Percentiles rank a stretch among this genome's conserved stretches.
Conservation (phyloP, 2,888 invertebrate species). For the Galeopsomyia nigrocyanea region DNA sequence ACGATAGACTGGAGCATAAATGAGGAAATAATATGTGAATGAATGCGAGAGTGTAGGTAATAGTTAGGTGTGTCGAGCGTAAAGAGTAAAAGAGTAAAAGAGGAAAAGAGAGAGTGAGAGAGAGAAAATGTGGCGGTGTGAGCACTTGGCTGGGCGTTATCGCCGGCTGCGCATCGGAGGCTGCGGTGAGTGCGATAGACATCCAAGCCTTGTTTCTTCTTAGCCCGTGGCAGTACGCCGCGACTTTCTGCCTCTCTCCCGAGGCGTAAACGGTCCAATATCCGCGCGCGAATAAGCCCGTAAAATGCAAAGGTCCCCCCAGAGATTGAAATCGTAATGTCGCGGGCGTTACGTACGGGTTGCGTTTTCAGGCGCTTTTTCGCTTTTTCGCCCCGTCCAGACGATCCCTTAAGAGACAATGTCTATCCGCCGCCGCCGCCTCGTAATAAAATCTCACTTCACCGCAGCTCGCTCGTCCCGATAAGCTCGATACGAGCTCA, state of each 20-base stretch:
- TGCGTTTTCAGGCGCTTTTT: conserved; percentile 5
- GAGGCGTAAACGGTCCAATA: conserved; percentile 42
- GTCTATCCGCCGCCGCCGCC: neutral
- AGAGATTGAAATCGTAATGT: conserved; percentile 63
- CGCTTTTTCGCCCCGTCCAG: conserved; percentile 10
- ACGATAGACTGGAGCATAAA: too few relatives aligned
- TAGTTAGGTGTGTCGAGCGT: too few relatives aligned
- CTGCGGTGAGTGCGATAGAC: too few relatives aligned
- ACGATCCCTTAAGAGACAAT: conserved; percentile 25
- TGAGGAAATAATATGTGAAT: too few relatives aligned
- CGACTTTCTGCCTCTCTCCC: conserved; percentile 1
- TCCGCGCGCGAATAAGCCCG: conserved; percentile 49
- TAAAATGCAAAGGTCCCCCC: conserved; percentile 57
- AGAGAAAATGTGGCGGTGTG: too few relatives aligned
- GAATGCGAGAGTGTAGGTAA: too few relatives aligned
- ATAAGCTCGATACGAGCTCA: too few relatives aligned
- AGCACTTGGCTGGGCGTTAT: too few relatives aligned
- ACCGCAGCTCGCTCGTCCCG: neutral
- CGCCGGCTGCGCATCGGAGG: too few relatives aligned
- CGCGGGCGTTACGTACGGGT: conserved; percentile 33
- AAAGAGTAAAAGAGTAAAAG: too few relatives aligned
- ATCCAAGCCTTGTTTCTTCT: neutral
- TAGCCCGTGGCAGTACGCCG: neutral
- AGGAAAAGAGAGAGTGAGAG: too few relatives aligned
- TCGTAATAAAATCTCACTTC: conserved; percentile 23